phyloP scores from a whole-genome alignment of 2,888 invertebrate genomes.

The Acrobasis consociella region DNA sequence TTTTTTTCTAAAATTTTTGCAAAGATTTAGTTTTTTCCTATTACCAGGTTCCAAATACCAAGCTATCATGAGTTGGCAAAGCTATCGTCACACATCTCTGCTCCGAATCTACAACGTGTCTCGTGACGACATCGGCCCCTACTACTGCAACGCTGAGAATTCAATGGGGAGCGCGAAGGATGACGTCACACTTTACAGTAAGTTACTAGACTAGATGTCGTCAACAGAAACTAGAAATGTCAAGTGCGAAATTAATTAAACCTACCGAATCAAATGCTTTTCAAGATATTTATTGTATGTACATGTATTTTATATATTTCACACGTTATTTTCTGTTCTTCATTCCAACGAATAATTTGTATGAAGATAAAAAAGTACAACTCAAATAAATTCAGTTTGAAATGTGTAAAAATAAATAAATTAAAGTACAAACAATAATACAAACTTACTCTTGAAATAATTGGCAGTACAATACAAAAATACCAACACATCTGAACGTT shows the following conservation, averaged over 20 bases:
- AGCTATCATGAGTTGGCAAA: constrained; percentile 49
- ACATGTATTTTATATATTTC: no score
- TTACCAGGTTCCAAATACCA: constrained; percentile 59
- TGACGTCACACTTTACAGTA: constrained; percentile 85
- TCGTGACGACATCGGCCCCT: constrained; percentile 82
- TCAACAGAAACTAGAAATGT: constrained; percentile 7
- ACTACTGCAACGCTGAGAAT: constrained; percentile 86
- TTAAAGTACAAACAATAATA: no score
- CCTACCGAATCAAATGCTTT: background rate
- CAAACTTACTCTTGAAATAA: background rate
- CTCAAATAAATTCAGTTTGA: no score
- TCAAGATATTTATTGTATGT: no score
- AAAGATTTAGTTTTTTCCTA: background rate
- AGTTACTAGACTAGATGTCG: constrained; percentile 50
- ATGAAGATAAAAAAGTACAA: no score
- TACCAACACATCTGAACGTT: background rate
- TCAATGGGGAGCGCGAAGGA: constrained; percentile 85
- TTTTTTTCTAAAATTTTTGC: background rate
- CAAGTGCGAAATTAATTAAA: constrained; percentile 7
- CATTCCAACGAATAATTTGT: no score
- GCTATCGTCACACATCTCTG: constrained; percentile 83
- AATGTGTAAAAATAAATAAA: no score
- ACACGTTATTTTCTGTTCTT: background rate
- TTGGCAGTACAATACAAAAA: background rate
- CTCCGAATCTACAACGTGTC: constrained; percentile 81